phyloP scores from a whole-genome alignment of 2,113 vertebrate genomes.

The Ranitomeya variabilis region DNA sequence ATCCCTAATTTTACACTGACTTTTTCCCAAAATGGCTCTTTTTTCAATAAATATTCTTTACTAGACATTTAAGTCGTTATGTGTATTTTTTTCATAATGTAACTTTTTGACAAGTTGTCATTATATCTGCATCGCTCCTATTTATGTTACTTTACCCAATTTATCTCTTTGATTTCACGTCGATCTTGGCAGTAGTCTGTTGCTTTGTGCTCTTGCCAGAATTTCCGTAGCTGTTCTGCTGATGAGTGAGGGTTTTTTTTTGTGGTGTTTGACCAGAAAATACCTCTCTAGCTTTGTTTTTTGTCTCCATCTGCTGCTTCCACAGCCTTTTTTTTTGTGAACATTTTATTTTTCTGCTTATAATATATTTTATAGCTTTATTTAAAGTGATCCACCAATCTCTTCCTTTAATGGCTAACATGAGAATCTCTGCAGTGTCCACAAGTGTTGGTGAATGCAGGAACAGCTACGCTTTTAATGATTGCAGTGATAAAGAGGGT shows the following conservation, averaged over 20 bases:
- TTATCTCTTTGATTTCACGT: background rate
- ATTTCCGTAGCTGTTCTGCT: background rate
- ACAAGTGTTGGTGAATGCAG: too few species aligned
- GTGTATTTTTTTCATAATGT: background rate
- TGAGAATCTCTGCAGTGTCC: too few species aligned
- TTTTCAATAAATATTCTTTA: background rate
- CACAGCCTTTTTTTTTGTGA: too few species aligned
- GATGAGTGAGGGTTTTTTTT: background rate
- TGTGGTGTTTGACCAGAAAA: background rate
- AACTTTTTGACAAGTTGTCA: background rate
- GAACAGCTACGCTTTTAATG: too few species aligned
- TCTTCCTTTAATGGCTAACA: too few species aligned
- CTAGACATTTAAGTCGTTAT: background rate
- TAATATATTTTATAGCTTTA: too few species aligned
- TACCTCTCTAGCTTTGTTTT: background rate
- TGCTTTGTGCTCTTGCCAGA: background rate
- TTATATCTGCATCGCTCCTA: background rate
- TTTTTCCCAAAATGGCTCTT: background rate
- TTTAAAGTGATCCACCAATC: too few species aligned
- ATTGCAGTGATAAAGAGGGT: too few species aligned
- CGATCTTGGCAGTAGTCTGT: background rate
- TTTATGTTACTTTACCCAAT: background rate
- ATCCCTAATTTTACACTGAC: background rate
- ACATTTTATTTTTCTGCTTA: too few species aligned
- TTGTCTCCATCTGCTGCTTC: background rate